These are phyloP conservation scores for Phymatocera aterrima DNA, from an alignment of 2,888 invertebrate species.

Conservation along the genomic window DNA sequence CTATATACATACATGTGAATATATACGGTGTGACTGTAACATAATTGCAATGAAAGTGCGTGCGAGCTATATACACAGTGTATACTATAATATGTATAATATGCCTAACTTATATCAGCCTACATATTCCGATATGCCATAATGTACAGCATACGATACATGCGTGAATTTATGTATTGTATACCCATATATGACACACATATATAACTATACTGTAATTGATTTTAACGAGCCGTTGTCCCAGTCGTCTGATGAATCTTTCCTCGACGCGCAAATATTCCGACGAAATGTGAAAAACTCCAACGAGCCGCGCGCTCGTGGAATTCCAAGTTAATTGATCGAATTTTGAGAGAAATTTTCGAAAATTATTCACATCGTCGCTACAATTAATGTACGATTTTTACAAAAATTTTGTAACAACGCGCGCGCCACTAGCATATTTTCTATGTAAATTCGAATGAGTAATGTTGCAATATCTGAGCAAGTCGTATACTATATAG, in stretches of 20 bases:
- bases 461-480: too few relatives aligned
- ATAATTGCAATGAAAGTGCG: neutral
- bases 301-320: too few relatives aligned
- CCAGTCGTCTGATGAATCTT: neutral
- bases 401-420: too few relatives aligned
- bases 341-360: too few relatives aligned
- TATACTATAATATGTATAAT: neutral
- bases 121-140: too few relatives aligned
- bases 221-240: constrained; percentile 8
- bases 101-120: neutral
- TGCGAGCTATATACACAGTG: neutral
- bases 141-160: neutral
- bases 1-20: neutral
- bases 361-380: too few relatives aligned
- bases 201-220: neutral
- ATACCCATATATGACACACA: neutral
- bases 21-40: neutral
- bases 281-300: neutral
- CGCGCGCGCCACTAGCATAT: too few relatives aligned
- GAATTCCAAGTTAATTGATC: too few relatives aligned
- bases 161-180: neutral
- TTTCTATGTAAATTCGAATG: too few relatives aligned
- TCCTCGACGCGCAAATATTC: too few relatives aligned
- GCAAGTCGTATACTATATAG: too few relatives aligned
- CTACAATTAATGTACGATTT: too few relatives aligned